These are phyloP conservation scores for Brachyhypopomus occidentalis DNA, from an alignment of 2,113 vertebrate species.

Conservation along the genomic window DNA sequence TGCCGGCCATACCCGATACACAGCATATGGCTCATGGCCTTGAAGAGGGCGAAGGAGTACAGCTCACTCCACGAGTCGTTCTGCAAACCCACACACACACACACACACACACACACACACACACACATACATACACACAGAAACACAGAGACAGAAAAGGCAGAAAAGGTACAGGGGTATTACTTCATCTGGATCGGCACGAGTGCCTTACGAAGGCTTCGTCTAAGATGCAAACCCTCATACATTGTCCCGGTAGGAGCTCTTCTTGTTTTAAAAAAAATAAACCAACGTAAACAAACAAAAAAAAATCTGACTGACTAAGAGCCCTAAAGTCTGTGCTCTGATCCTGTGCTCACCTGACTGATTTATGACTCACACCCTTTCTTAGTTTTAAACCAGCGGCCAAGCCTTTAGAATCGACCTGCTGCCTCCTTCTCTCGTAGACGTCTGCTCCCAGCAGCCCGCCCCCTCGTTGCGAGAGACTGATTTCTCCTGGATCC, in stretches of 20 bases:
- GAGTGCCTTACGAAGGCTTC: not conserved
- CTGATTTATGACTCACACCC: constrained; percentile 36
- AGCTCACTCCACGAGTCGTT: constrained; percentile 95
- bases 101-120: constrained; percentile 24
- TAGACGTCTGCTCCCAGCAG: constrained; percentile 13
- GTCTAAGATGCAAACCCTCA: constrained; percentile 48
- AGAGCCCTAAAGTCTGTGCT: constrained; percentile 2
- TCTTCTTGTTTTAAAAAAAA: constrained; percentile 24
- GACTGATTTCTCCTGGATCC: constrained; percentile 25
- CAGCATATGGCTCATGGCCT: constrained; percentile 99
- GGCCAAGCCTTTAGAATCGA: not conserved
- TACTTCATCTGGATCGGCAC: constrained; percentile 15
- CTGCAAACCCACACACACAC: constrained; percentile 65
- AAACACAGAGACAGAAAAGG: not conserved
- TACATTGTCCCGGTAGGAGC: constrained; percentile 45
- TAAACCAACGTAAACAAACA: too few relatives aligned
- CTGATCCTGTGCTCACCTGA: not conserved
- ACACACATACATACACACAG: not conserved
- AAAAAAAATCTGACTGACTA: not conserved
- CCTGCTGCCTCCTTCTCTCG: not conserved
- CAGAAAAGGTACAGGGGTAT: not conserved
- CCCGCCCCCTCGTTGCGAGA: not conserved
- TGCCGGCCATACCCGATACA: constrained; percentile 96
- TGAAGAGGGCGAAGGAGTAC: constrained; percentile 97
- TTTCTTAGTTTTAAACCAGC: constrained; percentile 18